These are phyloP conservation scores for Caenorhabditis imperialis DNA, from an alignment of 2,888 invertebrate species.

Conservation along the genomic window DNA sequence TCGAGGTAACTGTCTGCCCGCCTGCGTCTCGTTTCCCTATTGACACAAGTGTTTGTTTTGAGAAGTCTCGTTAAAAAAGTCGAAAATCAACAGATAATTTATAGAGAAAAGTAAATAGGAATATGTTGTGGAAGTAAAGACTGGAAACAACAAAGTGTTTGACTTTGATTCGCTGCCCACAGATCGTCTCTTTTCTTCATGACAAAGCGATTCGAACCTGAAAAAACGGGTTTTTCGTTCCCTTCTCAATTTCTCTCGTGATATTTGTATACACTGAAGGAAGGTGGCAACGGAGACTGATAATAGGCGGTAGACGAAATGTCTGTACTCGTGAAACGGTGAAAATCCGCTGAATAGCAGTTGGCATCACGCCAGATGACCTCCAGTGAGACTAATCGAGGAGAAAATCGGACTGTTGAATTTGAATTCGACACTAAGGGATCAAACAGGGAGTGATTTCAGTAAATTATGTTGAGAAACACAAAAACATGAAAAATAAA, in stretches of 20 bases:
- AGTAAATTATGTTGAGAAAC: too few relatives aligned
- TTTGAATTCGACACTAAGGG: neutral
- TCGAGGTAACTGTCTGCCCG: conserved; percentile 5
- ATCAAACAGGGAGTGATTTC: too few relatives aligned
- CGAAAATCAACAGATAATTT: too few relatives aligned
- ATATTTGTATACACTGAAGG: conserved; percentile 4
- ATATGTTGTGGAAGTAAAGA: too few relatives aligned
- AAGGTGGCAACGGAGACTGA: conserved; percentile 1
- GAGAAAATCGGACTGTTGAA: neutral
- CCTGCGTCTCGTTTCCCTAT: conserved; percentile 18
- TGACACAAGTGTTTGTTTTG: conserved; percentile 31
- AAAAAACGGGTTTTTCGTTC: conserved; percentile 21
- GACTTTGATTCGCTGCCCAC: too few relatives aligned
- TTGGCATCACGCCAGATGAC: conserved; percentile 13
- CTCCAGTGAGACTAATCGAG: neutral
- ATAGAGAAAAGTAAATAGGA: too few relatives aligned
- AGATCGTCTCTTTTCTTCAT: neutral
- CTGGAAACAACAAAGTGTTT: too few relatives aligned
- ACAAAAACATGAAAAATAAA: neutral
- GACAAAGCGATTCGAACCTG: conserved; percentile 5
- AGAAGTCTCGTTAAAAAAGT: neutral
- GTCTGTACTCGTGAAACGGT: conserved; percentile 5
- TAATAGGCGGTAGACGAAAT: neutral
- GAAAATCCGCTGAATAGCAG: neutral
- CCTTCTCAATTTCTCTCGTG: neutral